Conservation (phyloP, 2,888 invertebrate genomes). For the Candidula unifasciata region DNA sequence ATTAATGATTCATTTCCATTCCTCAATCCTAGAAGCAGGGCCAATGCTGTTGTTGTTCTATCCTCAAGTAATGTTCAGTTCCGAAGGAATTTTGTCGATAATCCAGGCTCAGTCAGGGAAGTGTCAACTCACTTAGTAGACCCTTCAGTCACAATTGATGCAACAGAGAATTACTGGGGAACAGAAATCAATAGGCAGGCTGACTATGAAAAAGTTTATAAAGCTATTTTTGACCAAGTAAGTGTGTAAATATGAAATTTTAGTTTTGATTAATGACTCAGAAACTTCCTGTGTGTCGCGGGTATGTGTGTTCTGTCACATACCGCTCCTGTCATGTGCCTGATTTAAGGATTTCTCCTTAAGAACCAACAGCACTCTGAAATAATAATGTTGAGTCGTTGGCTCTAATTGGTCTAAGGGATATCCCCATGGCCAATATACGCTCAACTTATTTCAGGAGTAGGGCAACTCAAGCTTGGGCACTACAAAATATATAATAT, state of each 20-base stretch:
- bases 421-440: no score
- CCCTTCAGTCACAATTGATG: conserved; percentile 94
- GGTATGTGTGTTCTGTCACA: no score
- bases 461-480: no score
- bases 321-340: no score
- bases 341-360: no score
- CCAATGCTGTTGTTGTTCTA: conserved; percentile 93
- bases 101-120: conserved; percentile 93
- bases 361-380: no score
- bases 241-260: conserved; percentile 4
- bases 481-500: no score
- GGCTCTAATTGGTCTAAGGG: no score
- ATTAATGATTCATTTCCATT: conserved; percentile 90
- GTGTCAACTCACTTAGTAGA: conserved; percentile 96
- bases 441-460: no score
- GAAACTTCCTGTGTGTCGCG: no score
- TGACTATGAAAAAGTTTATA: conserved; percentile 64
- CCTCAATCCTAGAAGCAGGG: conserved; percentile 91
- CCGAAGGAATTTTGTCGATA: conserved; percentile 90
- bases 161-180: conserved; percentile 95
- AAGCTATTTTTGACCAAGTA: conserved; percentile 71
- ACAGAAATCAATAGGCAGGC: conserved; percentile 59
- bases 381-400: no score
- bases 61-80: conserved; percentile 93
- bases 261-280: no score